These are phyloP conservation scores for Cossypha caffra DNA, from an alignment of 2,797 vertebrate species.

Conservation along the genomic window DNA sequence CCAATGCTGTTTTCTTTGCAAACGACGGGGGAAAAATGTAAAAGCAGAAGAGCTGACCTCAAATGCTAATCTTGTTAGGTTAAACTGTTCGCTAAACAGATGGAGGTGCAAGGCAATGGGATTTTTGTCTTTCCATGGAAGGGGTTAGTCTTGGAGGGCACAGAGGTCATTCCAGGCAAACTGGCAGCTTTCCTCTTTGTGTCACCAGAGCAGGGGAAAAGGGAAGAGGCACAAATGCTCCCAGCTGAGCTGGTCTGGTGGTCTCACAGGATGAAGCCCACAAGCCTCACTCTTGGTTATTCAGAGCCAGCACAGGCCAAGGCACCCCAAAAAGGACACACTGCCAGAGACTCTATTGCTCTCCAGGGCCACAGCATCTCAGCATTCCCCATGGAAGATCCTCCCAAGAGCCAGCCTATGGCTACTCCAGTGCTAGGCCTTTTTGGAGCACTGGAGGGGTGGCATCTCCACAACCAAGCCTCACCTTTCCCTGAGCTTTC, in stretches of 20 bases:
- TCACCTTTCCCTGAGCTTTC: neutral
- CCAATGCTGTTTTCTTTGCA: constrained; percentile 64
- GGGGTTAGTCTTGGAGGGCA: constrained; percentile 47
- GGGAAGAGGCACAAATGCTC: neutral
- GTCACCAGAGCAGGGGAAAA: neutral
- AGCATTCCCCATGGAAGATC: neutral
- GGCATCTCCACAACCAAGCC: neutral
- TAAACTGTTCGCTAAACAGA: constrained; percentile 72
- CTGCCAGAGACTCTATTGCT: neutral
- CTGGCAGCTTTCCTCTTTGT: constrained; percentile 60
- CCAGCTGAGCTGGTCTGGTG: neutral
- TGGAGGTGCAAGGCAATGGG: constrained; percentile 55
- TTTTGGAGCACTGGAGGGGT: neutral
- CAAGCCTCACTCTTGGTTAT: accelerated
- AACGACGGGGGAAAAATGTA: neutral
- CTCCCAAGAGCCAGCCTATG: neutral
- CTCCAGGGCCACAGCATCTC: neutral
- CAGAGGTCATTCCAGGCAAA: constrained; percentile 51
- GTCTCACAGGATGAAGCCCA: neutral
- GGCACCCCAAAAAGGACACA: neutral
- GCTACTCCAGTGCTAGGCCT: accelerated
- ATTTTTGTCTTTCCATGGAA: constrained; percentile 43
- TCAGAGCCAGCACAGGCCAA: neutral
- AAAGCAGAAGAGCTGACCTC: constrained; percentile 46
- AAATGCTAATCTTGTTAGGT: constrained; percentile 73